phyloP scores from a whole-genome alignment of 2,797 vertebrate species.

The Eulemur albifrons region DNA sequence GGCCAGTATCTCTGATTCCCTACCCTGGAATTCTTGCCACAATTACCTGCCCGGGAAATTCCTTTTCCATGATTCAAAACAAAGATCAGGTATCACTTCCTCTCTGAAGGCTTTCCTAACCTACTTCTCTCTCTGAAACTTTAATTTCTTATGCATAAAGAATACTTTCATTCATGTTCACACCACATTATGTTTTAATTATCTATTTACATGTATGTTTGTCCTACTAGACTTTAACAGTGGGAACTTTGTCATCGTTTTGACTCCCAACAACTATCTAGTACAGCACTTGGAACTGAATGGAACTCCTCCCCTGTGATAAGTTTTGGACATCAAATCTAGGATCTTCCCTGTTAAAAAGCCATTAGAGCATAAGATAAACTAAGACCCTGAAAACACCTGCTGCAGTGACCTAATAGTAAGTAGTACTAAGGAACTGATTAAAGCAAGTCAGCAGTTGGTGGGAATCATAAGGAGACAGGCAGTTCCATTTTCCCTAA shows the following conservation, averaged over 20 bases:
- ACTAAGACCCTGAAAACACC: background rate
- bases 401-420: background rate
- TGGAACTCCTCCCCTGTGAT: background rate
- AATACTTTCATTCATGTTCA: background rate
- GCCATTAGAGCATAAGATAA: background rate
- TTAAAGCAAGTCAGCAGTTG: background rate
- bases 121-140: background rate
- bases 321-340: background rate
- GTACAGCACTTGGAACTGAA: background rate
- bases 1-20: background rate
- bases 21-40: background rate
- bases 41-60: background rate
- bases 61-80: background rate
- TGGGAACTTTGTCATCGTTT: background rate
- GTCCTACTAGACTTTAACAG: background rate
- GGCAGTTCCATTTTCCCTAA: background rate
- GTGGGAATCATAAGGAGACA: fast-evolving
- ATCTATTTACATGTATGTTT: background rate
- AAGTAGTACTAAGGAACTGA: background rate
- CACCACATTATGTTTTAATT: background rate
- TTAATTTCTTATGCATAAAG: background rate
- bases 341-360: background rate
- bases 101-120: background rate
- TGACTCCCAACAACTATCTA: background rate
- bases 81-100: background rate